phyloP scores from a whole-genome alignment of 2,888 invertebrate genomes.

The Lordiphosa fenestrarum region DNA sequence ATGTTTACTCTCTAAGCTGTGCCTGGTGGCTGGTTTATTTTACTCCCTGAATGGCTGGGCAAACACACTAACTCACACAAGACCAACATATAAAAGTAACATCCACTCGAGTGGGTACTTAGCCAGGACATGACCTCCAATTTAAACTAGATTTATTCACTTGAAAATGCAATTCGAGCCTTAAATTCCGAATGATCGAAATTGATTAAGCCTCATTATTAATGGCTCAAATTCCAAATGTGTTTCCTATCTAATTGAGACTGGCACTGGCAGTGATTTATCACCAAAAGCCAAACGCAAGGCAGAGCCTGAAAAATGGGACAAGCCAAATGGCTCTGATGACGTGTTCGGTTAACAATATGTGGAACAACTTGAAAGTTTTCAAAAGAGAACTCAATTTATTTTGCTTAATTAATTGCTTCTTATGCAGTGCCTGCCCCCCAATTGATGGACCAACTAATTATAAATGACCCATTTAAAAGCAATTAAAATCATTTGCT shows the following conservation, averaged over 20 bases:
- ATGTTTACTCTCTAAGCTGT: constrained; percentile 29
- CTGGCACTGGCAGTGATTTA: constrained; percentile 26
- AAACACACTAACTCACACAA: constrained; percentile 14
- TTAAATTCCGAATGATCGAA: too few relatives aligned
- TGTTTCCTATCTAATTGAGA: constrained; percentile 8
- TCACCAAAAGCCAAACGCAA: constrained; percentile 9
- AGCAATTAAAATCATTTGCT: constrained; percentile 28
- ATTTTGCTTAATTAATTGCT: too few relatives aligned
- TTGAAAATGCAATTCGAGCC: neutral
- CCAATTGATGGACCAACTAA: constrained; percentile 13
- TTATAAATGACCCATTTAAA: constrained; percentile 44
- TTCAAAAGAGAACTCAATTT: too few relatives aligned
- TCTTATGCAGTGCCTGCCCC: too few relatives aligned
- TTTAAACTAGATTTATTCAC: constrained; percentile 27
- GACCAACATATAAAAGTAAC: constrained; percentile 20
- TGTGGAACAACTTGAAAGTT: too few relatives aligned
- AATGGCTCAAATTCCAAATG: constrained; percentile 1
- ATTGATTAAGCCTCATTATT: too few relatives aligned
- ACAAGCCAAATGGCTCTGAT: neutral
- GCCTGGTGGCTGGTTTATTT: constrained; percentile 25
- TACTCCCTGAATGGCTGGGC: constrained; percentile 21
- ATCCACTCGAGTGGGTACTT: constrained; percentile 22
- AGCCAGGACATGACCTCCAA: constrained; percentile 16
- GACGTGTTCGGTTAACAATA: too few relatives aligned
- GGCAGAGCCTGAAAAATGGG: constrained; percentile 20